Evolutionary conservation across 2,113 vertebrate genomes (phyloP), one percentile per base, ranked within the genome.

Genomic region (Manacus vitellinus): DNA sequence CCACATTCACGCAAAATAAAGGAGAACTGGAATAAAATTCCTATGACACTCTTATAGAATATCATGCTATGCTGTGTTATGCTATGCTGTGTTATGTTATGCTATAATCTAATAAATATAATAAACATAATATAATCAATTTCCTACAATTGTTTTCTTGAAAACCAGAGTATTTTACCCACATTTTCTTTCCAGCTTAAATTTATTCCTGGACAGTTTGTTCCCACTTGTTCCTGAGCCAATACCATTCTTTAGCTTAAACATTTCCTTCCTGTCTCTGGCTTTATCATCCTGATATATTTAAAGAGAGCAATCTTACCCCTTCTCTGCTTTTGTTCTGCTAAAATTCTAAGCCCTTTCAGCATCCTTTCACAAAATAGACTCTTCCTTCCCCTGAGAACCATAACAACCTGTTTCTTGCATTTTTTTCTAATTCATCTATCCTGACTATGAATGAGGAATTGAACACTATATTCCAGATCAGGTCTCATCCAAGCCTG

Each of bases 221-320:
- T 91, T 95, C 94, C 31, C 56, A 74, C 91, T 96, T 96, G 92
- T 92, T 96, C 65, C 47, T n/a, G 55, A 95, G 95, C 92, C 95
- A 95, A 89, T 70, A 81, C 83, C 92, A 73, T 92, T 97, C 94
- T 95, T 95, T 55, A 94, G 88, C 51, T 90, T 96, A 92, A 94
- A 91, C 93, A 94, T 83, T 94, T 97, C 94, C 95, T 97, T 97
- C 95, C 96, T 95, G 92, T 95, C 94, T 89, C 94, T 8, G 80
- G 79, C 88, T 95, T 95, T 97, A 95, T 91, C 89, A 92, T 92
- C 47, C 89, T 95, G 83, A 89, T 91, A 86, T 92, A 94, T 94
- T 92, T 94, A 95, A 95, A 96, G 91, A 71, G 76, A 78, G 35
- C 83, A 95, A 95, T 94, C 88, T 88, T 67, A 95, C 37, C 61